Conservation (phyloP, 2,888 invertebrate species). For the Cloeon dipterum region DNA sequence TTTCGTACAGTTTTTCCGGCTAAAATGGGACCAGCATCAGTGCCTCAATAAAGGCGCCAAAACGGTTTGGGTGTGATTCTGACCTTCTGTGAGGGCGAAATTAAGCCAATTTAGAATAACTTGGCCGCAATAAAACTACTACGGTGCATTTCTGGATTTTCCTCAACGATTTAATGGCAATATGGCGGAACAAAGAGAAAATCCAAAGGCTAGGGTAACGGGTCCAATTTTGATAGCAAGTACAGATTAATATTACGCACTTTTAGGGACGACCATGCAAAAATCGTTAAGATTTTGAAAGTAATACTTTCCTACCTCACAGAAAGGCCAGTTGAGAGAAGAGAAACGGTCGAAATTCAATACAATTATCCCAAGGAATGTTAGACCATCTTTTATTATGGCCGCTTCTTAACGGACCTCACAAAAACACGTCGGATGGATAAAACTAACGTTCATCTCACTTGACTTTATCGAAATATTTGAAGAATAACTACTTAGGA, state of each 20-base stretch:
- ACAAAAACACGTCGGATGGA: slow-evolving; percentile 1
- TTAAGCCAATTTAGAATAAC: background rate
- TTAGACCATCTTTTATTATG: slow-evolving; percentile 2
- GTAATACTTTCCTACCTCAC: too few species aligned
- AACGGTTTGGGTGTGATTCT: too few species aligned
- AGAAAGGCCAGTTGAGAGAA: too few species aligned
- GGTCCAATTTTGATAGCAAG: background rate
- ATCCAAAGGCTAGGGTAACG: background rate
- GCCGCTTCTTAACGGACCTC: background rate
- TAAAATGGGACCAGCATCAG: too few species aligned
- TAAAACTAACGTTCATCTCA: background rate
- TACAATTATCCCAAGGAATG: too few species aligned
- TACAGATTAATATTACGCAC: too few species aligned
- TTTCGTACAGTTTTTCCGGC: too few species aligned
- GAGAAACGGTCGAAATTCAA: too few species aligned
- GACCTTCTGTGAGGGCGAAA: background rate
- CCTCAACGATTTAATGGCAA: background rate
- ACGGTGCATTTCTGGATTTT: background rate
- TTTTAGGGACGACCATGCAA: too few species aligned
- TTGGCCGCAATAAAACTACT: background rate
- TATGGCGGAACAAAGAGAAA: slow-evolving; percentile 1
- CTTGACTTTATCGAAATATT: background rate
- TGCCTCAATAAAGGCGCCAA: slow-evolving; percentile 1
- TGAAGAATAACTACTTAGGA: background rate
- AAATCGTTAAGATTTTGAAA: too few species aligned